phyloP scores from a whole-genome alignment of 2,113 vertebrate genomes.

The Gulo gulo region DNA sequence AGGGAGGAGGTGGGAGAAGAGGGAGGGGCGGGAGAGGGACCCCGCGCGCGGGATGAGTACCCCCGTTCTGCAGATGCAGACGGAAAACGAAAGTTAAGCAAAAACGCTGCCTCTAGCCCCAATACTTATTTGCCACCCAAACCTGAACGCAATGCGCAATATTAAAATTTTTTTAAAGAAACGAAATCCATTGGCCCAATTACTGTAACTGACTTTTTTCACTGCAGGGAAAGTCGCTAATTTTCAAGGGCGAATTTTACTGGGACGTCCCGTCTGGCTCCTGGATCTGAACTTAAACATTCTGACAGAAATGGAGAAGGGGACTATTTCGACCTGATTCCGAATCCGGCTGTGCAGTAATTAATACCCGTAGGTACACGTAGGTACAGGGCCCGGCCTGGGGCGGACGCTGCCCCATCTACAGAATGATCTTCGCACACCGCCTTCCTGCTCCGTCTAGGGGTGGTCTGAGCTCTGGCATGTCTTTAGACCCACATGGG shows the following conservation, averaged over 20 bases:
- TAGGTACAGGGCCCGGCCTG: neutral
- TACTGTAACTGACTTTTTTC: neutral
- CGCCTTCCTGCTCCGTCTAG: neutral
- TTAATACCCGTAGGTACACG: neutral
- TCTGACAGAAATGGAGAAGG: neutral
- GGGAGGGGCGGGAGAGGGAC: neutral
- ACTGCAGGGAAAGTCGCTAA: neutral
- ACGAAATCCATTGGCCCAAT: conserved; percentile 43
- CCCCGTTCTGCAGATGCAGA: neutral
- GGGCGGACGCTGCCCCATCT: neutral
- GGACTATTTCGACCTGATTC: neutral
- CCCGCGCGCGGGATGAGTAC: neutral
- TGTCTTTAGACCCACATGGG: neutral
- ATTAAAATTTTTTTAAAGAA: neutral
- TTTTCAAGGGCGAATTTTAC: neutral
- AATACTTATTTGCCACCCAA: neutral
- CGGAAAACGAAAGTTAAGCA: neutral
- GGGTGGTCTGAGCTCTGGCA: neutral
- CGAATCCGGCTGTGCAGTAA: neutral
- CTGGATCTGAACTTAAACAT: neutral
- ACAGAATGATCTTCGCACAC: neutral
- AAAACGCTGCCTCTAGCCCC: neutral
- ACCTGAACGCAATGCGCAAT: neutral
- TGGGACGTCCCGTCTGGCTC: neutral
- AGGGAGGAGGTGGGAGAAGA: neutral